Base-by-base conservation (phyloP, 1,140 invertebrate genomes). In the Steinernema feltiae region DNA sequence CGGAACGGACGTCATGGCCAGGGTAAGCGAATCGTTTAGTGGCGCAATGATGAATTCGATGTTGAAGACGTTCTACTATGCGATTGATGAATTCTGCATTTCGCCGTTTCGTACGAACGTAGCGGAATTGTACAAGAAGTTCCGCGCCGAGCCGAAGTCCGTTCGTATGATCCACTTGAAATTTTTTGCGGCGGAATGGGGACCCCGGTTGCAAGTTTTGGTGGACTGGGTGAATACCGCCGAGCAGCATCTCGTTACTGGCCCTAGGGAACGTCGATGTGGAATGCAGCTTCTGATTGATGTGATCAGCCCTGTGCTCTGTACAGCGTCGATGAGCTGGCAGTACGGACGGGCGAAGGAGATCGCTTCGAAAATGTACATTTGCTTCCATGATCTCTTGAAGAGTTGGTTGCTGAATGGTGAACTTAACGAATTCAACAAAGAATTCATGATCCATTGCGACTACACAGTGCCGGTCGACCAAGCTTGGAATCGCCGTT, bases 401-500 rank as follows among this genome's bases (percentile, higher is more conserved):
- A 63, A 63, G 53, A 63, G 24, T 21, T 63, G 53, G 53, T 27
- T 63, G 12, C 24, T 63, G 12, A n/a, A 63, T 27, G 53, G 53
- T 7, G 53, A 63, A 27, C 53, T 63, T 7, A 63, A 63, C 53
- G 53, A 63, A 21, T 63, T 63, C 53, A 63, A 63, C 53, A 21
- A 63, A 27, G 53, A 63, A 27, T 63, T 63, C 24, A 63, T 63
- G 53, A 15, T 63, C 53, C 24, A 63, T 21, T 63, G 53, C 53
- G 53, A 63, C 53, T 63, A 21, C 24, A 63, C 12, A 15, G 53
- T 63, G 24, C 24, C 53, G 2, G 24, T 15, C 53, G 53, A 63
- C 53, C 53, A 63, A 63, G 53, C 53, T 21, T 63, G 53, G 53
- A 63, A 63, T 63, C 53, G 53, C 24, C 53, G 53, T 27, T 63